Base-by-base conservation (phyloP, 2,888 invertebrate genomes). In the Ornithoptera alexandrae region DNA sequence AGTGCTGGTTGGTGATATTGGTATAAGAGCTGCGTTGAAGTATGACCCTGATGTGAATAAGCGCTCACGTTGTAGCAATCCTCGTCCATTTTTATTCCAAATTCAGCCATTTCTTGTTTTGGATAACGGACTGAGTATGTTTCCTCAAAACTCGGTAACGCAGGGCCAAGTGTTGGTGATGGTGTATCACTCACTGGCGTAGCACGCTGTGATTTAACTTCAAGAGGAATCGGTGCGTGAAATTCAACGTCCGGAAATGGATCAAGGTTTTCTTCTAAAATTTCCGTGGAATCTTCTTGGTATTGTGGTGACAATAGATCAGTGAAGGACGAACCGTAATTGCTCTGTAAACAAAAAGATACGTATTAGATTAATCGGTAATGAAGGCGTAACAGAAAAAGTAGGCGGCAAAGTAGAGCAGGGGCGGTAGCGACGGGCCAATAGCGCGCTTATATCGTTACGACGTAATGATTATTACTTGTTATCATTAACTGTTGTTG, bases 101-200 rank as follows among this genome's bases (percentile, higher is more conserved):
- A 93, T 78, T 94, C 93, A 59, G 93, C 91, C 84, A 95, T 93
- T 85, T 94, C 94, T 83, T 93, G 94, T 78, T 93, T 94, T 72
- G 94, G 94, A 82, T 96, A 96, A 73, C 96, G 95, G 64, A 96
- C 94, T 71, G 96, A 96, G 87, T 97, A 97, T 42, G 97, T 97
- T 90, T 97, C 97, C 92, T 97, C 96, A 91, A 97, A 97, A 90
- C 97, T 97, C 74, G 97, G 97, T 80, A 97, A 88, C 62, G 96
- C 94, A 62, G 95, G 94, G 77, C 94, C 94, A 24, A 86, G 84
- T 18, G 84, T 90, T 20, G 90, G 92, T 70, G 92, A 92, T 57
- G 89, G 86, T 57, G 90, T 85, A 75, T 88, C 91, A 76, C 92
- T 92, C 72, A 90, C 81, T 63, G 92, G 89, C 59, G 90, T 90